Conservation (phyloP, 1,140 invertebrate genomes). For the Physella acuta region DNA sequence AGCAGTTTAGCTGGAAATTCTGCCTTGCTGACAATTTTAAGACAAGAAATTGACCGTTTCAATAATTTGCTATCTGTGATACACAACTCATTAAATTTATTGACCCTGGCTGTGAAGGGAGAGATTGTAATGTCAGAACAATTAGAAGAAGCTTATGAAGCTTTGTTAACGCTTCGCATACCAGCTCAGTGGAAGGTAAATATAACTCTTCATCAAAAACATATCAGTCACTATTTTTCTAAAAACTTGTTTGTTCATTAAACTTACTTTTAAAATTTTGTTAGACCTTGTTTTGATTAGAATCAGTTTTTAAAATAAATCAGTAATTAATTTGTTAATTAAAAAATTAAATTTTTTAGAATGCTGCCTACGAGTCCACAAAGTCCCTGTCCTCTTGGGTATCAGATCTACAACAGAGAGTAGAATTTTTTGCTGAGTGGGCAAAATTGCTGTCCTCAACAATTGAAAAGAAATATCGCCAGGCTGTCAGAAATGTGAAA, state of each 20-base stretch:
- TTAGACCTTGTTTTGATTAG: background rate
- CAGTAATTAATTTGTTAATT: background rate
- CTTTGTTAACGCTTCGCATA: conserved; percentile 75
- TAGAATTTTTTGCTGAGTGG: conserved; percentile 69
- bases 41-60: conserved; percentile 84
- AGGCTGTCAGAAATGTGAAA: conserved; percentile 14
- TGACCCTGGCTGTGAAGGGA: conserved; percentile 79
- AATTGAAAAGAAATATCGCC: conserved; percentile 40
- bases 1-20: conserved; percentile 47
- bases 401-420: conserved; percentile 66
- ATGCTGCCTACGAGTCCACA: conserved; percentile 52
- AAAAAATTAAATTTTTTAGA: conserved; percentile 38
- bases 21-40: conserved; percentile 73
- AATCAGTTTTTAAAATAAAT: no score
- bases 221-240: no score
- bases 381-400: conserved; percentile 56
- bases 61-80: conserved; percentile 73
- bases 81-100: conserved; percentile 70
- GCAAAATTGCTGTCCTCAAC: conserved; percentile 42
- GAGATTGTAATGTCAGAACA: conserved; percentile 84
- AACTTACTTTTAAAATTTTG: background rate
- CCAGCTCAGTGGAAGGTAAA: conserved; percentile 55
- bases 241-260: no score
- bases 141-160: conserved; percentile 76
- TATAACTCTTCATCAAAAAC: no score